These are phyloP conservation scores for Ceryle rudis DNA, from an alignment of 2,797 vertebrate genomes.

Conservation along the genomic window DNA sequence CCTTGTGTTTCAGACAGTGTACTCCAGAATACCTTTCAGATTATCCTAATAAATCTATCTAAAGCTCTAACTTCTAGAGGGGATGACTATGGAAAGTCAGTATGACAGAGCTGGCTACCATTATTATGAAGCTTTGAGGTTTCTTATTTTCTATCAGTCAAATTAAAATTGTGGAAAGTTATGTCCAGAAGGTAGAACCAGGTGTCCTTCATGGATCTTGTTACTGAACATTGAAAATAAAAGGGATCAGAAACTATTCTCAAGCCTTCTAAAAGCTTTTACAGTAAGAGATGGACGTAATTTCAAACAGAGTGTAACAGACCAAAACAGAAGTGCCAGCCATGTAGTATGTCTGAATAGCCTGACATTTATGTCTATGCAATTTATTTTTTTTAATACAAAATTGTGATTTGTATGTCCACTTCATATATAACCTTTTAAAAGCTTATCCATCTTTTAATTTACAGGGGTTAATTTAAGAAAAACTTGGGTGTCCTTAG, in stretches of 20 bases:
- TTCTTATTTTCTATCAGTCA: not conserved
- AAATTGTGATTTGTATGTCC: not conserved
- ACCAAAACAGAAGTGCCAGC: not conserved
- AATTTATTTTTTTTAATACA: not conserved
- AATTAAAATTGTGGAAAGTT: not conserved
- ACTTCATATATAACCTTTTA: not conserved
- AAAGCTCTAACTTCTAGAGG: not conserved
- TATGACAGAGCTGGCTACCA: not conserved
- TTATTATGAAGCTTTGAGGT: not conserved
- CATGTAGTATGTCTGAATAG: not conserved
- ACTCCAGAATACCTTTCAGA: not conserved
- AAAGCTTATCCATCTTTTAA: not conserved
- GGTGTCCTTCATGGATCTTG: not conserved
- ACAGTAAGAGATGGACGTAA: not conserved
- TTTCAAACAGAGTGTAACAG: slow-evolving; percentile 21
- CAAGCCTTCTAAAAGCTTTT: not conserved
- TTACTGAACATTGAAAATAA: not conserved
- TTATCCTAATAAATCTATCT: not conserved
- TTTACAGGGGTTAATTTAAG: not conserved
- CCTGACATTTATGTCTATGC: not conserved
- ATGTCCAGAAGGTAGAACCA: not conserved
- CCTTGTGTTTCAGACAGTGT: not conserved
- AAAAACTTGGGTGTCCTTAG: not conserved
- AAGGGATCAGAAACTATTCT: not conserved
- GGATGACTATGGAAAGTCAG: not conserved